phyloP scores from a whole-genome alignment of 2,113 vertebrate genomes.

The Epinephelus moara region DNA sequence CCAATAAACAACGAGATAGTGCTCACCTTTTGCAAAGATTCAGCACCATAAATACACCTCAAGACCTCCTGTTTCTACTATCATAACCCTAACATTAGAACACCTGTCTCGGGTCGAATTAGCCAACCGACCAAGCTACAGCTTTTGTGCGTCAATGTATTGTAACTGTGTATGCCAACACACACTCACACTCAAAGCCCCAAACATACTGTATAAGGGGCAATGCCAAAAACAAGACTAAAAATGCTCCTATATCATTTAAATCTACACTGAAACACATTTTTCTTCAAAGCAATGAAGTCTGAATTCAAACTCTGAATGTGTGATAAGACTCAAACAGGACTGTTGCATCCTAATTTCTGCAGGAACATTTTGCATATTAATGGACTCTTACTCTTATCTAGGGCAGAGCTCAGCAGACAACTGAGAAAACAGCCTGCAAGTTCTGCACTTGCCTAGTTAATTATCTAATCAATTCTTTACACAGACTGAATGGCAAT shows the following conservation, averaged over 20 bases:
- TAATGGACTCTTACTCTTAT: constrained; percentile 52
- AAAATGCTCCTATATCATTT: background rate
- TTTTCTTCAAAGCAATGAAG: background rate
- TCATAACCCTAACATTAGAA: background rate
- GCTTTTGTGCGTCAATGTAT: background rate
- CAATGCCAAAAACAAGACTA: background rate
- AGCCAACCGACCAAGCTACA: background rate
- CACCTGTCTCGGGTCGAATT: background rate
- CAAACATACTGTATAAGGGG: background rate
- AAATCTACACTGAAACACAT: background rate
- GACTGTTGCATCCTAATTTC: constrained; percentile 38
- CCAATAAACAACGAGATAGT: background rate
- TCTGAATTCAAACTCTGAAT: constrained; percentile 15
- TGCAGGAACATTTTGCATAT: constrained; percentile 57
- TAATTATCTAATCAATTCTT: constrained; percentile 50
- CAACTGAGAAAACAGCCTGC: constrained; percentile 34
- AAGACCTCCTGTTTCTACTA: background rate
- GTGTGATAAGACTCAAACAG: constrained; percentile 30
- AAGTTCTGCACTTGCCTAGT: constrained; percentile 28
- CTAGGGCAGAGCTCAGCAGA: constrained; percentile 53
- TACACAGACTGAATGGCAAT: constrained; percentile 23
- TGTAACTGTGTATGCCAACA: background rate
- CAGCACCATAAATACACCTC: constrained; percentile 14
- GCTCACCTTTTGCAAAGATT: constrained; percentile 7
- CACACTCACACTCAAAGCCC: background rate